phyloP scores from a whole-genome alignment of 1,140 invertebrate genomes.

The Archegozetes longisetosus region DNA sequence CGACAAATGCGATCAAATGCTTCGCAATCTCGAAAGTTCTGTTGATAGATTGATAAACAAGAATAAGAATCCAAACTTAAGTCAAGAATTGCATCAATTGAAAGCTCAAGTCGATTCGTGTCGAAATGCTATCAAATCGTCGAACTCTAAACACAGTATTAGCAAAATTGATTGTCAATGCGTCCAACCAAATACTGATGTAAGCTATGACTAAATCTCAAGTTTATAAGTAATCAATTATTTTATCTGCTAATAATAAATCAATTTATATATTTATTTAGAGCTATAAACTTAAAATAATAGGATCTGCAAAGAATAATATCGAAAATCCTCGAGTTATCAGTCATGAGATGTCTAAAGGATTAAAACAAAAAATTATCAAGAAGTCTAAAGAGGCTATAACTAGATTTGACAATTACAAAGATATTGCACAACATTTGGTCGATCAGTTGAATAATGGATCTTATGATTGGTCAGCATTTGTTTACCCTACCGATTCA shows the following conservation, averaged over 20 bases:
- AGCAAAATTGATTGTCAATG: neutral
- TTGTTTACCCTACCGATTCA: neutral
- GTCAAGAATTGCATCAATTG: neutral
- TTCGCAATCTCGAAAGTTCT: neutral
- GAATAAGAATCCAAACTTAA: too few relatives aligned
- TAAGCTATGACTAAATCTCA: neutral
- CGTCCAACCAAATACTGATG: neutral
- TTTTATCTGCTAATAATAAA: neutral
- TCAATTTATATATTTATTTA: neutral
- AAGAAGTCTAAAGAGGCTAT: neutral
- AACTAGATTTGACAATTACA: neutral
- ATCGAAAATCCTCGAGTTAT: neutral
- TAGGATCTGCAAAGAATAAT: neutral
- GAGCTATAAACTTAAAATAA: neutral
- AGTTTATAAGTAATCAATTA: neutral
- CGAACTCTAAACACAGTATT: neutral
- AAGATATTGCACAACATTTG: neutral
- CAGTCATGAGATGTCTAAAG: neutral
- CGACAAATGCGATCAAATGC: neutral
- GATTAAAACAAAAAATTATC: neutral
- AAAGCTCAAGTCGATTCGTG: neutral
- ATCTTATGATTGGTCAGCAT: neutral
- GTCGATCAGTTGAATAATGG: neutral
- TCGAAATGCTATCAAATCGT: neutral
- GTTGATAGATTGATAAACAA: neutral